Evolutionary conservation across 2,797 vertebrate genomes (phyloP).

Genomic region (Bufotes viridis): DNA sequence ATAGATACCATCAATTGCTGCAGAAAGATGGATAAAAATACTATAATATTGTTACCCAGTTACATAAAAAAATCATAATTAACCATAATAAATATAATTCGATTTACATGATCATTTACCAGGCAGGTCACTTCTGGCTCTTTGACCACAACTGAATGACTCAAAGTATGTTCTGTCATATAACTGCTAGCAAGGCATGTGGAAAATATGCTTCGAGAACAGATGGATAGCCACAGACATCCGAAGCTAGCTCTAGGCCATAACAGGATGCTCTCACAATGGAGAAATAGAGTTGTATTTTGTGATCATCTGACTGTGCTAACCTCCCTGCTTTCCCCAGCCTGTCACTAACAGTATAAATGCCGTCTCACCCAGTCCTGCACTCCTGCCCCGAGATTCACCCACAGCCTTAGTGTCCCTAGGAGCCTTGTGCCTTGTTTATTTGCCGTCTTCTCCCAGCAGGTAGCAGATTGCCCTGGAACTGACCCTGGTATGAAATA

Average conservation of each 20-base stretch:
- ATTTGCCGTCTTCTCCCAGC: conserved; percentile 58
- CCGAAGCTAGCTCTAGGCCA: not conserved
- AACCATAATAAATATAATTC: too few species aligned
- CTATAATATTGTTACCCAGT: not conserved
- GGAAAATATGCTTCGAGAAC: not conserved
- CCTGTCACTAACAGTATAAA: conserved; percentile 8
- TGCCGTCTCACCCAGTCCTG: conserved; percentile 33
- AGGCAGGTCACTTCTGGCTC: not conserved
- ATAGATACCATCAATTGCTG: not conserved
- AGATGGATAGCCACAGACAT: conserved; percentile 18
- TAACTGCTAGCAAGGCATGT: not conserved
- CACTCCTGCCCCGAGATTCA: conserved; percentile 58
- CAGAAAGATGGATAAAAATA: not conserved
- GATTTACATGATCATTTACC: not conserved
- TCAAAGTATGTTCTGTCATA: not conserved
- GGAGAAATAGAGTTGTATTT: not conserved
- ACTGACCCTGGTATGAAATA: conserved; percentile 52
- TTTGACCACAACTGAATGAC: not conserved
- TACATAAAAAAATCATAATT: too few species aligned
- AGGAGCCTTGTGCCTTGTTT: conserved; percentile 54
- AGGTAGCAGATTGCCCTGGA: conserved; percentile 57
- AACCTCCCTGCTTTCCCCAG: not conserved
- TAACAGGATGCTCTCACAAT: not conserved
- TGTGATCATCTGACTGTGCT: not conserved
- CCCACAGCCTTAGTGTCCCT: conserved; percentile 48